A percentile compares a stretch with the other conserved stretches of the same genome.
Evolutionary conservation across 2,113 vertebrate species (phyloP).

Genomic region (Pelodiscus sinensis): DNA sequence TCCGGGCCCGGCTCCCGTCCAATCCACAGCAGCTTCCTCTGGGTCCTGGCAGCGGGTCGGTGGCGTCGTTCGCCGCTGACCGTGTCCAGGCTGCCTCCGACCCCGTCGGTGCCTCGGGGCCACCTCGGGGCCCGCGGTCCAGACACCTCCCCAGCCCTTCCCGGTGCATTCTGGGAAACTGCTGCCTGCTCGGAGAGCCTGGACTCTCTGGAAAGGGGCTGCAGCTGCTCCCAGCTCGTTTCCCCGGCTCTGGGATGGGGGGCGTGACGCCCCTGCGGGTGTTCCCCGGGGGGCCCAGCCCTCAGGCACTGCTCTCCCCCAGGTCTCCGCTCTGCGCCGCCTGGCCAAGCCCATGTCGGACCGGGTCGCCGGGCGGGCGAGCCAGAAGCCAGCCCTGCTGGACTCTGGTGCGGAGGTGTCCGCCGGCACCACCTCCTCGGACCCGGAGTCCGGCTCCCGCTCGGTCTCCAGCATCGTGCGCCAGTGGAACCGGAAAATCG

Average conservation of each 20-base stretch:
- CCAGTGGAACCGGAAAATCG: constrained; percentile 95
- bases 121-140: not conserved
- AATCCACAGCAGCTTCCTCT: no score
- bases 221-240: not conserved
- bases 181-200: not conserved
- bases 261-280: not conserved
- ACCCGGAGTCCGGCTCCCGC: constrained; percentile 83
- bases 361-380: constrained; percentile 84
- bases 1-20: not conserved
- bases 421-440: constrained; percentile 89
- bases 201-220: not conserved
- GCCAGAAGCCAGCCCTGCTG: constrained; percentile 72
- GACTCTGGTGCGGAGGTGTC: constrained; percentile 92
- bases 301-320: not conserved
- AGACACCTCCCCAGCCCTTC: not conserved
- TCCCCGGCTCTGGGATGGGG: no score
- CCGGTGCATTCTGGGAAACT: not conserved
- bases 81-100: not conserved
- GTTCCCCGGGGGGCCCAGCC: not conserved
- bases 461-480: constrained; percentile 93
- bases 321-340: constrained; percentile 91
- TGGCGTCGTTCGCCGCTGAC: not conserved
- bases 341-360: constrained; percentile 94
- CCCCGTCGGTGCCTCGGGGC: not conserved
- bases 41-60: not conserved